These are phyloP conservation scores for Epinotia bilunana DNA, from an alignment of 2,888 invertebrate genomes.

Conservation along the genomic window DNA sequence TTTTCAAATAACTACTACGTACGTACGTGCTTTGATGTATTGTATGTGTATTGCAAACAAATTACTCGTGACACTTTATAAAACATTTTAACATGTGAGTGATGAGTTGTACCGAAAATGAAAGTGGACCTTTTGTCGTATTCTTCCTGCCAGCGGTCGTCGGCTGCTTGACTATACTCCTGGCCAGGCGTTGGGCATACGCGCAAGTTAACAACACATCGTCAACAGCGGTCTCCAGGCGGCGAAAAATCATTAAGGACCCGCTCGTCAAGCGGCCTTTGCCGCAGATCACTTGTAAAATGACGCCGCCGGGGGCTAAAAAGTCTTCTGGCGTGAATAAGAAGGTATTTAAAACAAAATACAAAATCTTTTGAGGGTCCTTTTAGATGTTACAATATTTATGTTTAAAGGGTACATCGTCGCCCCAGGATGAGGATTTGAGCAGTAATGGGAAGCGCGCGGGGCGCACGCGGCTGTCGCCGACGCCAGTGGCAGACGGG, in stretches of 20 bases:
- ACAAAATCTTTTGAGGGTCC: neutral
- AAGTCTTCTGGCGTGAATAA: slow-evolving; percentile 69
- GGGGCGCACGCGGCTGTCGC: slow-evolving; percentile 58
- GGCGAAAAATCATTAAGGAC: slow-evolving; percentile 82
- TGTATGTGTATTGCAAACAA: slow-evolving; percentile 57
- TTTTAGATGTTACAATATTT: neutral
- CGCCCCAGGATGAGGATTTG: slow-evolving; percentile 68
- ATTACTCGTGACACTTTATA: slow-evolving; percentile 67
- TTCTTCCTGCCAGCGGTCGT: slow-evolving; percentile 82
- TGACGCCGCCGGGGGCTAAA: slow-evolving; percentile 75
- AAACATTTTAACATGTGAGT: slow-evolving; percentile 82
- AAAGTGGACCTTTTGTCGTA: slow-evolving; percentile 83
- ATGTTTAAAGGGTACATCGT: slow-evolving; percentile 46
- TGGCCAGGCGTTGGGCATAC: slow-evolving; percentile 80
- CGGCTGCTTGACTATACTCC: slow-evolving; percentile 81
- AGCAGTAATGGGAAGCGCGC: slow-evolving; percentile 66
- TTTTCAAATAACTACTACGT: slow-evolving; percentile 10
- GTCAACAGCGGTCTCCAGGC: slow-evolving; percentile 78
- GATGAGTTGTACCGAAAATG: slow-evolving; percentile 85
- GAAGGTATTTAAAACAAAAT: slow-evolving; percentile 63
- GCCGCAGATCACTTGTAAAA: slow-evolving; percentile 75
- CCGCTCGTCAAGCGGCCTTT: slow-evolving; percentile 77
- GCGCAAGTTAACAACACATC: slow-evolving; percentile 77
- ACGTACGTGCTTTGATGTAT: slow-evolving; percentile 45
- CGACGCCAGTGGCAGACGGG: slow-evolving; percentile 54